A percentile compares a stretch with the other conserved stretches of the same genome.
These are phyloP conservation scores for Andricus grossulariae DNA, from an alignment of 1,140 invertebrate species.

Conservation along the genomic window DNA sequence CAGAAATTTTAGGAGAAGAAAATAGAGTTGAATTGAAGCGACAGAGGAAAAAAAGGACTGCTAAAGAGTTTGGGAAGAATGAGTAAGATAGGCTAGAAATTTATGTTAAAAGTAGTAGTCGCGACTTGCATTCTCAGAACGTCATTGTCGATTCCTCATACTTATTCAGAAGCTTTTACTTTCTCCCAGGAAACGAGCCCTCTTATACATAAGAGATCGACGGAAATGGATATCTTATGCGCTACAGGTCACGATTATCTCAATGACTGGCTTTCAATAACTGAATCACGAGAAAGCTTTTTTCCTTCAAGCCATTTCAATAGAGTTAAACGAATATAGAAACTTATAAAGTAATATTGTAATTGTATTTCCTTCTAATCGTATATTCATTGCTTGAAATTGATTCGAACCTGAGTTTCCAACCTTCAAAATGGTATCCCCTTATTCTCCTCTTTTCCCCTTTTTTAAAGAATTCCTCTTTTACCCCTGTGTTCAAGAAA, in stretches of 20 bases:
- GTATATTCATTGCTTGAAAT: no score
- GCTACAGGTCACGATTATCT: slow-evolving; percentile 50
- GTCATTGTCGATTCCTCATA: slow-evolving; percentile 72
- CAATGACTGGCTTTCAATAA: slow-evolving; percentile 40
- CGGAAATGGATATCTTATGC: slow-evolving; percentile 56
- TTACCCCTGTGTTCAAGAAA: no score
- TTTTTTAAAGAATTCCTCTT: no score
- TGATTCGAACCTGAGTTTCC: no score
- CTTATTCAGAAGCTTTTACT: slow-evolving; percentile 59
- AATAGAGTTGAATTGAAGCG: background rate
- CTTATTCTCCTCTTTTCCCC: no score
- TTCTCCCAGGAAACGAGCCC: slow-evolving; percentile 45
- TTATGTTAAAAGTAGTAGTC: slow-evolving; percentile 64
- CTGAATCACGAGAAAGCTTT: slow-evolving; percentile 2
- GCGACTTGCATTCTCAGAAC: slow-evolving; percentile 66
- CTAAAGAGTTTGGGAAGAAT: background rate
- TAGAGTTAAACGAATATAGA: background rate
- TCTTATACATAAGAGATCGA: slow-evolving; percentile 51
- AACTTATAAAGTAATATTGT: background rate
- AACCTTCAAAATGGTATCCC: no score
- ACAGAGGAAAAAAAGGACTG: background rate
- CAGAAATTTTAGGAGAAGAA: slow-evolving; percentile 21
- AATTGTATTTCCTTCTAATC: no score
- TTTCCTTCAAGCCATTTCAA: background rate
- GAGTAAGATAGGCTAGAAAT: slow-evolving; percentile 57